These are phyloP conservation scores for Adelges cooleyi DNA, from an alignment of 1,140 invertebrate genomes.

Conservation along the genomic window DNA sequence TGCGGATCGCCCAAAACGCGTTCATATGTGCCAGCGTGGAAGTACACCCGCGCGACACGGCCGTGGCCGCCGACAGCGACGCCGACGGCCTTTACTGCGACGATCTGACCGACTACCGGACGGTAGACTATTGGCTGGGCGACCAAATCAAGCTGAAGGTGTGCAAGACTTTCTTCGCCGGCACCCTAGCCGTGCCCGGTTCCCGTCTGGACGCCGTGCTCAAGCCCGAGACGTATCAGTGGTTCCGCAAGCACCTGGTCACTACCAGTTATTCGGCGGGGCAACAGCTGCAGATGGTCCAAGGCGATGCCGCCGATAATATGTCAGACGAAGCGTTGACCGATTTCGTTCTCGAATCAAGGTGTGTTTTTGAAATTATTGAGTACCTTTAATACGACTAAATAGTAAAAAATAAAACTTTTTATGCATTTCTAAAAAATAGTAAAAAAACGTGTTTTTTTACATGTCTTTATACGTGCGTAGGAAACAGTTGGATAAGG, in stretches of 20 bases:
- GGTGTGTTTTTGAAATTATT: background rate
- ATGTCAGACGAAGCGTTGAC: background rate
- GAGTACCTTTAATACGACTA: too few relatives aligned
- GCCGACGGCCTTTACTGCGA: background rate
- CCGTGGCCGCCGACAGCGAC: background rate
- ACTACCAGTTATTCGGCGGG: too few relatives aligned
- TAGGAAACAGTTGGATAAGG: slow-evolving; percentile 1
- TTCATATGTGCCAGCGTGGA: background rate
- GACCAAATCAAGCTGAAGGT: background rate
- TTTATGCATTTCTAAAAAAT: too few relatives aligned
- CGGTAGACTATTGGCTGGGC: background rate
- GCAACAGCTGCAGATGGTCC: background rate
- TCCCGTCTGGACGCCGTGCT: background rate
- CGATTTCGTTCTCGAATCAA: background rate
- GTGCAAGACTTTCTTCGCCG: background rate
- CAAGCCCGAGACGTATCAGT: background rate
- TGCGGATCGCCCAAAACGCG: background rate
- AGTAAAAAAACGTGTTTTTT: too few relatives aligned
- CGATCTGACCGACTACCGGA: background rate
- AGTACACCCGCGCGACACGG: background rate
- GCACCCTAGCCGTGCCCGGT: background rate
- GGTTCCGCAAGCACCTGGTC: background rate
- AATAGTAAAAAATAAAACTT: too few relatives aligned
- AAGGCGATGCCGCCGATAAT: background rate
- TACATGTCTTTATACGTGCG: too few relatives aligned